A percentile compares a stretch with the other conserved stretches of the same genome.
Evolutionary conservation across 53 echinoderm and acorn worm species (phyloP).

Genomic region (Paracentrotus lividus): DNA sequence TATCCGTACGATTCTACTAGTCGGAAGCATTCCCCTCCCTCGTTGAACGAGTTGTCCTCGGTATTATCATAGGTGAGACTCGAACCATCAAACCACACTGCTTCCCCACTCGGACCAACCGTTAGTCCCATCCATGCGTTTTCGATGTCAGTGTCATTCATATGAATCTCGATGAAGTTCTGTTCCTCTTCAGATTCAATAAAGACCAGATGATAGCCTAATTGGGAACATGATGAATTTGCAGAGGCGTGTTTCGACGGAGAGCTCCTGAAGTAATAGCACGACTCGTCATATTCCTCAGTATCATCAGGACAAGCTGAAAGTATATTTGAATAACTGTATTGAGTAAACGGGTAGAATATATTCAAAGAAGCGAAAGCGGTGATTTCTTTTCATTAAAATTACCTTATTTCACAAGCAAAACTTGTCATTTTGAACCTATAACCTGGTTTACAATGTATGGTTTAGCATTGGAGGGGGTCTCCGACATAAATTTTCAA

Average conservation of each 20-base stretch:
- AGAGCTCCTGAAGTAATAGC: not conserved
- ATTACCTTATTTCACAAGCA: no score
- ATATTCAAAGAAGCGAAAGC: no score
- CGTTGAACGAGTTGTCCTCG: not conserved
- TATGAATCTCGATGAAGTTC: not conserved
- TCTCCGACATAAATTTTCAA: no score
- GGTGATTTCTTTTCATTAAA: no score
- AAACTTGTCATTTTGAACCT: no score
- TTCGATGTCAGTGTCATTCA: not conserved
- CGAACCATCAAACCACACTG: not conserved
- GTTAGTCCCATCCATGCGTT: conserved; percentile 23
- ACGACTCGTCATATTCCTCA: not conserved
- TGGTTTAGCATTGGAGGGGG: no score
- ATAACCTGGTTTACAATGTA: no score
- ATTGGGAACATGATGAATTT: not conserved
- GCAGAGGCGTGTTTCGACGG: not conserved
- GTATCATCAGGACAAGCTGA: not conserved
- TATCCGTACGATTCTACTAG: not conserved
- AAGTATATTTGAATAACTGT: not conserved
- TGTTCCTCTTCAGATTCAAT: conserved; percentile 15
- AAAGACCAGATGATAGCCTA: not conserved
- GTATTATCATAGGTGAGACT: conserved; percentile 11
- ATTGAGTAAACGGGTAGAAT: not conserved
- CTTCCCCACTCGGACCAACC: not conserved
- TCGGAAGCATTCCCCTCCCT: not conserved